phyloP scores from a whole-genome alignment of 2,888 invertebrate species.

The Lapara coniferarum region DNA sequence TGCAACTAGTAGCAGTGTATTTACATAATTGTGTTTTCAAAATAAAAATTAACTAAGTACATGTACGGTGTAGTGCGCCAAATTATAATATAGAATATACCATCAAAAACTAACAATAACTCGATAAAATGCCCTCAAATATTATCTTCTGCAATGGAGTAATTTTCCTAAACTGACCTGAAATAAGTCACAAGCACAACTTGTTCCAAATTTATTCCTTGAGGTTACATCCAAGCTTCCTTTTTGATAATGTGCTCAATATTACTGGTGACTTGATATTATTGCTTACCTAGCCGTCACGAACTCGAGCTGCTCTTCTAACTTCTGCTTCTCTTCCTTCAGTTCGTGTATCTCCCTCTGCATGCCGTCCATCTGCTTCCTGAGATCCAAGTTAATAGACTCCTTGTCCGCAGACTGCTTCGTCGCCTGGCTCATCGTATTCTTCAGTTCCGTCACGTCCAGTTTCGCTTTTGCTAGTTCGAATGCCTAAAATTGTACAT shows the following conservation, averaged over 20 bases:
- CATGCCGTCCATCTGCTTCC: conserved; percentile 49
- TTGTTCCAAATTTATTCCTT: neutral
- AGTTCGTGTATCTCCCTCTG: conserved; percentile 51
- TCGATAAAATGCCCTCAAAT: too few relatives aligned
- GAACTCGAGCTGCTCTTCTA: conserved; percentile 52
- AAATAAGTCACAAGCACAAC: too few relatives aligned
- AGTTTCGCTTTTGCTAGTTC: conserved; percentile 78
- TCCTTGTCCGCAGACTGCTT: conserved; percentile 64
- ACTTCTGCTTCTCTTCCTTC: conserved; percentile 50
- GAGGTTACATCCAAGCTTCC: neutral
- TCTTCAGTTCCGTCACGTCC: conserved; percentile 74
- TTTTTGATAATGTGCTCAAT: neutral
- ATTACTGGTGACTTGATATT: neutral
- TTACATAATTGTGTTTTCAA: neutral
- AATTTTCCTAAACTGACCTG: too few relatives aligned
- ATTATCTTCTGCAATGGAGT: too few relatives aligned
- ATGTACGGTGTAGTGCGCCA: too few relatives aligned
- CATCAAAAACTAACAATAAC: too few relatives aligned
- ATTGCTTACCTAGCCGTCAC: conserved; percentile 54
- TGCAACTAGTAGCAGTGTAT: neutral
- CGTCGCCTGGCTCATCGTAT: conserved; percentile 78
- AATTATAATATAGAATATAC: too few relatives aligned
- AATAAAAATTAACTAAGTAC: too few relatives aligned
- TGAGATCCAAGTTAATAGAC: conserved; percentile 55
- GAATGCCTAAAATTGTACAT: conserved; percentile 61